phyloP scores from a whole-genome alignment of 2,888 invertebrate species.

The Cordylochernes scorpioides region DNA sequence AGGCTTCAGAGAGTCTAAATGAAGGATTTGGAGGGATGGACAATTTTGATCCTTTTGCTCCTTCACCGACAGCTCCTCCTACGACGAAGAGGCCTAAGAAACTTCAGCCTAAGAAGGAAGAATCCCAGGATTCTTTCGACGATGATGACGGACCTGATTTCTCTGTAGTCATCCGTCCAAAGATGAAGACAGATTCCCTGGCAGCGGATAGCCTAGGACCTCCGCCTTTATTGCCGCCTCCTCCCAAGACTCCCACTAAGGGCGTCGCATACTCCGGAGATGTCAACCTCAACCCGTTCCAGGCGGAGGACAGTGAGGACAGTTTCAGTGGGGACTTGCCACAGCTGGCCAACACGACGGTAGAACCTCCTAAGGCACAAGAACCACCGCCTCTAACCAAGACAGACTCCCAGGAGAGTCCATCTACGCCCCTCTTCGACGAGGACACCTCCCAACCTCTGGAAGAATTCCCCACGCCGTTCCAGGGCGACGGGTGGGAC shows the following conservation, averaged over 20 bases:
- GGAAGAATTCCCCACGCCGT: constrained; percentile 59
- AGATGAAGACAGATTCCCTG: constrained; percentile 14
- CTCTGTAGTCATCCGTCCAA: constrained; percentile 18
- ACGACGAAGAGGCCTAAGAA: constrained; percentile 13
- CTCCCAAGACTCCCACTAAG: constrained; percentile 26
- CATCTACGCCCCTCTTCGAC: constrained; percentile 74
- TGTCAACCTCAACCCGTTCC: constrained; percentile 22
- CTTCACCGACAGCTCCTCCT: constrained; percentile 47
- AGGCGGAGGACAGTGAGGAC: constrained; percentile 20
- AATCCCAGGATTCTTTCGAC: constrained; percentile 14
- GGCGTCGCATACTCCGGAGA: constrained; percentile 20
- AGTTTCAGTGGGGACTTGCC: constrained; percentile 10
- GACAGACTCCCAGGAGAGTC: constrained; percentile 48
- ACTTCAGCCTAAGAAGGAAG: constrained; percentile 6
- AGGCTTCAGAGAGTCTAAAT: background rate
- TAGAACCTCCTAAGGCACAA: constrained; percentile 21
- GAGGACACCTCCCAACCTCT: constrained; percentile 74
- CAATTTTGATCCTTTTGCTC: constrained; percentile 24
- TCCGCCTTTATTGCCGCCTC: constrained; percentile 48
- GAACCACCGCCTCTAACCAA: no score
- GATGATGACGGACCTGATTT: constrained; percentile 18
- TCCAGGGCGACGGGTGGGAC: constrained; percentile 74
- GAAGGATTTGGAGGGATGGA: constrained; percentile 40
- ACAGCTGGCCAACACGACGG: constrained; percentile 13
- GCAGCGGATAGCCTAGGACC: constrained; percentile 18